Percentiles rank a stretch among this genome's conserved stretches.
Conservation (phyloP, 2,113 vertebrate genomes). For the Gnathonemus echidnorhynchus region DNA sequence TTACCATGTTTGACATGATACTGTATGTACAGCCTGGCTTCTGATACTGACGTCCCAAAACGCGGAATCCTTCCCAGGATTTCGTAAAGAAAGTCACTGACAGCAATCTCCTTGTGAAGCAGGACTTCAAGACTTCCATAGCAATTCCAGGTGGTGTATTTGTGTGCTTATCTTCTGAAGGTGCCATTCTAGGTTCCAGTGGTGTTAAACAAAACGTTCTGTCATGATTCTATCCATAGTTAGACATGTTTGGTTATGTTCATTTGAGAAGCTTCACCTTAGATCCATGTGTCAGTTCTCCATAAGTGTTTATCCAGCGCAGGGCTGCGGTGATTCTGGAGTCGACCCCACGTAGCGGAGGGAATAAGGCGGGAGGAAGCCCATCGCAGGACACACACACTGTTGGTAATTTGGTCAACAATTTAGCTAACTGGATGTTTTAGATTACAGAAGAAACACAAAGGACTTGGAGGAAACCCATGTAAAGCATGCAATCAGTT, state of each 20-base stretch:
- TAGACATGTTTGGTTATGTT: background rate
- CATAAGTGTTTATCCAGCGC: background rate
- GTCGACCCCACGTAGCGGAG: background rate
- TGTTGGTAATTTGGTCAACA: background rate
- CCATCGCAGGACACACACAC: background rate
- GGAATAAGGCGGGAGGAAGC: background rate
- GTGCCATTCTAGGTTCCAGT: background rate
- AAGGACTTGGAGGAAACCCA: background rate
- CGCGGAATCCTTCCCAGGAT: background rate
- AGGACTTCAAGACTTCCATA: background rate
- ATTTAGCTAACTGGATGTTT: background rate
- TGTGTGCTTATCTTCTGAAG: background rate
- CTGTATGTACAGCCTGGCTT: background rate
- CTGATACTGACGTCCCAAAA: background rate
- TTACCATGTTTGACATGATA: background rate
- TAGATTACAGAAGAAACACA: background rate
- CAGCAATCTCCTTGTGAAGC: background rate
- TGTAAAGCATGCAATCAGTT: background rate
- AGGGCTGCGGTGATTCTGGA: background rate
- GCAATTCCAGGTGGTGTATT: background rate
- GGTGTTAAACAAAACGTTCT: background rate
- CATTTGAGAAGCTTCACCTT: background rate
- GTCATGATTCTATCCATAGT: background rate
- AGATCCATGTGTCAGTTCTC: background rate
- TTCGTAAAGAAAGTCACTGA: background rate